Evolutionary conservation across 2,113 vertebrate genomes (phyloP), one percentile per base, ranked within the genome.

Genomic region (Zosterops japonicus): DNA sequence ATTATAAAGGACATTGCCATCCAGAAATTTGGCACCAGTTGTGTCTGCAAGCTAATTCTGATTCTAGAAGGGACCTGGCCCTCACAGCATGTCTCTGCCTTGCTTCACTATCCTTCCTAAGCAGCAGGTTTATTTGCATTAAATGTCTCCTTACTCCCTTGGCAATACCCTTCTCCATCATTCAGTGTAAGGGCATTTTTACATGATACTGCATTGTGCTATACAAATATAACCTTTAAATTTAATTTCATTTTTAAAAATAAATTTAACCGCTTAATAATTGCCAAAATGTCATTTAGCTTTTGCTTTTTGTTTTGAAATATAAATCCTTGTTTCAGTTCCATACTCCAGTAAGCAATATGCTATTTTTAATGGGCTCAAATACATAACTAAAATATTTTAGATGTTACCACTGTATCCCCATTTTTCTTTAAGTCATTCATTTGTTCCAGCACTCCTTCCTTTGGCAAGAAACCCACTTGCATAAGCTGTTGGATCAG

Each of bases 401-500:
- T 78, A 82, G 81, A 89, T 64, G 41, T 76, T 65, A 64, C 69
- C 36, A 64, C 53, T 65, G 21, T 65, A 83, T 77, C 74, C 46
- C 23, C n/a, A 29, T 79, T 89, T 92, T 91, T 84, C 65, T 90
- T 84, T 78, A 81, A 93, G 86, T 65, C 91, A 95, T 89, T 93
- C 1, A 82, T 95, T 94, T 84, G 44, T 89, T 93, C 65, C 89
- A 95, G 80, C n/a, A 68, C 61, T 94, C 83, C 57, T 93, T 76
- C 35, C 71, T 95, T 95, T 97, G 93, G 89, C 94, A 96, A 65
- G 89, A 84, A 76, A 82, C 69, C 75, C 53, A 82, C 89, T 97
- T 94, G 95, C 95, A 92, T 93, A 95, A 95, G 65, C 52, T 92
- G 15, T 92, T 95, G 83, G 93, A 94, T 83, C 68, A 94, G 93